A percentile compares a stretch with the other conserved stretches of the same genome.
Evolutionary conservation across 37 sponge, comb jelly and placozoan genomes (phyloP).

Genomic region (Axinella damicornis): DNA sequence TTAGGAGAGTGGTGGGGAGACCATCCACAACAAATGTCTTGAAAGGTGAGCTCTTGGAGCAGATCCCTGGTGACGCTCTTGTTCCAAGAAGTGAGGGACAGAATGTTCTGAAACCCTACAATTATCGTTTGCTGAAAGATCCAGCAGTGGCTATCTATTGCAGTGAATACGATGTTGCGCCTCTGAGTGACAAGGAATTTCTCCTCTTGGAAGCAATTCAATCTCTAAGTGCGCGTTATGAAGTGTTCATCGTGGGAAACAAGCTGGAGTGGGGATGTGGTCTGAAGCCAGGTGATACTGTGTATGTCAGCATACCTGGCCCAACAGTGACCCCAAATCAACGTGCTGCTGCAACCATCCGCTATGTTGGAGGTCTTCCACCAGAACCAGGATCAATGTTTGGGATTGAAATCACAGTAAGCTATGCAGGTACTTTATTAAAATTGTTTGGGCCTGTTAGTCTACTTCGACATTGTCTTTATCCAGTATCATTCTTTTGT

Average conservation of each 20-base stretch:
- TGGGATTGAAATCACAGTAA: conserved; percentile 64
- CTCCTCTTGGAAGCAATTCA: conserved; percentile 30
- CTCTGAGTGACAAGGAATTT: conserved; percentile 23
- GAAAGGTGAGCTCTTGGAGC: conserved; percentile 33
- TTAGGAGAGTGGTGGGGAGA: too few relatives aligned
- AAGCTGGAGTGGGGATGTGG: conserved; percentile 34
- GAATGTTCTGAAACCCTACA: conserved; percentile 4
- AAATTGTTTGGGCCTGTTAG: too few relatives aligned
- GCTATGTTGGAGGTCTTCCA: conserved; percentile 25
- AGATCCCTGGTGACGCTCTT: neutral
- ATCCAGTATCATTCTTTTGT: too few relatives aligned
- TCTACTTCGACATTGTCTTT: too few relatives aligned
- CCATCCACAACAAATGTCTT: neutral
- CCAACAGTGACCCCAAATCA: too few relatives aligned
- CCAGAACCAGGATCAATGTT: conserved; percentile 14
- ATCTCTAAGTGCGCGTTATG: conserved; percentile 4
- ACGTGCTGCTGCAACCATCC: conserved; percentile 3
- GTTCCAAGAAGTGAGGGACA: conserved; percentile 10
- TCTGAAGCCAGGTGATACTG: conserved; percentile 29
- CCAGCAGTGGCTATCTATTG: neutral
- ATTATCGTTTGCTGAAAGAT: conserved; percentile 18
- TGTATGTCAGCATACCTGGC: conserved; percentile 21
- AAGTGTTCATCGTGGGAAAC: neutral
- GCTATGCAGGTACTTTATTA: too few relatives aligned
- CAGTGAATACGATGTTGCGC: conserved; percentile 10